A percentile compares a stretch with the other conserved stretches of the same genome.
Evolutionary conservation across 2,797 vertebrate species (phyloP).

Genomic region (Characodon lateralis): DNA sequence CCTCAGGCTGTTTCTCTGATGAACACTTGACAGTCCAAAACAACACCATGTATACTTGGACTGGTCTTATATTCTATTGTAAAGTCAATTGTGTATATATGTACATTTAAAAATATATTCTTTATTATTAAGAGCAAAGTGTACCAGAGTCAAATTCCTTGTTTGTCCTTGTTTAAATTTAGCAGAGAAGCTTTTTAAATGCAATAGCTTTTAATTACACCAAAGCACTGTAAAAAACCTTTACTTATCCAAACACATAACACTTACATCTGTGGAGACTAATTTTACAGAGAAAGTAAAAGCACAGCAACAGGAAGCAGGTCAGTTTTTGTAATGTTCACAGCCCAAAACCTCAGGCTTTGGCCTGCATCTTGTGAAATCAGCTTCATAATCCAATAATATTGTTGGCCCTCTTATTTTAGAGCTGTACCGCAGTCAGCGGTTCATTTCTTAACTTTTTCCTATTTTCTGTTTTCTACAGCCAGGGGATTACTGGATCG

Average conservation of each 20-base stretch:
- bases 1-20: too few species aligned
- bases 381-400: slow-evolving; percentile 66
- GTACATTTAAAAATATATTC: too few species aligned
- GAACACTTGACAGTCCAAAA: too few species aligned
- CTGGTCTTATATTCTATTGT: too few species aligned
- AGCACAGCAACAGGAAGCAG: slow-evolving; percentile 36
- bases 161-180: background rate
- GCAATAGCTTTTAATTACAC: background rate
- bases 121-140: too few species aligned
- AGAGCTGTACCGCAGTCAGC: slow-evolving; percentile 61
- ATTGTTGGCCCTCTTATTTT: slow-evolving; percentile 53
- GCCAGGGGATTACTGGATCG: slow-evolving; percentile 60
- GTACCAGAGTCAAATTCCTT: too few species aligned
- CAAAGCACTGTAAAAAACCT: background rate
- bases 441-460: slow-evolving; percentile 55
- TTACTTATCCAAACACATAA: background rate
- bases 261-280: background rate
- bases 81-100: too few species aligned
- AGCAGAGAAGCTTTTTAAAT: background rate
- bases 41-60: too few species aligned
- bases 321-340: slow-evolving; percentile 36
- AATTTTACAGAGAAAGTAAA: slow-evolving; percentile 12
- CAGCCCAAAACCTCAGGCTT: slow-evolving; percentile 30
- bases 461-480: slow-evolving; percentile 57
- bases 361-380: slow-evolving; percentile 51